Conservation (phyloP, 2,113 vertebrate species). For the Dasyprocta punctata region DNA sequence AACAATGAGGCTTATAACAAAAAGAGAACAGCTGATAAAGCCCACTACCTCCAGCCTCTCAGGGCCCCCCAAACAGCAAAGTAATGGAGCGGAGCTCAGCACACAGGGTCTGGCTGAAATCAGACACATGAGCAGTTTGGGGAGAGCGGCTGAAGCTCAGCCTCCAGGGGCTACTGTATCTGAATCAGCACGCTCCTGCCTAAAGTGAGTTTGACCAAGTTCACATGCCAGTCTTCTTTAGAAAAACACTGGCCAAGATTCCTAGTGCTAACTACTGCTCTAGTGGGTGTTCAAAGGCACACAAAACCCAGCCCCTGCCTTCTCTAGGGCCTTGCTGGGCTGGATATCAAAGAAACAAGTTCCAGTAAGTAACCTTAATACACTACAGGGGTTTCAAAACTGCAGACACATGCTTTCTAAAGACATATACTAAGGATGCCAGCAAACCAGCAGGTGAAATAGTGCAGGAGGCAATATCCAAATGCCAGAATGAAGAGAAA, state of each 20-base stretch:
- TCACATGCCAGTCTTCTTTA: neutral
- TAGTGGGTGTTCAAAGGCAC: neutral
- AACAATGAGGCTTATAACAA: slow-evolving; percentile 73
- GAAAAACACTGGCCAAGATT: neutral
- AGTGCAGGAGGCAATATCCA: neutral
- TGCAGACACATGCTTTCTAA: neutral
- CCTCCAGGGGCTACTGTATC: too few relatives aligned
- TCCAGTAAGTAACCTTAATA: neutral
- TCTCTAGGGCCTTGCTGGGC: neutral
- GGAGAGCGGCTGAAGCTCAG: neutral
- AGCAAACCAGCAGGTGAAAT: neutral
- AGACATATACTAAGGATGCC: neutral
- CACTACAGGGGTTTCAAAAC: neutral
- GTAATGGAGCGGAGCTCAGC: slow-evolving; percentile 52
- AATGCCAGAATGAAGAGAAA: neutral
- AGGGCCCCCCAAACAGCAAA: neutral
- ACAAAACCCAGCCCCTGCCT: neutral
- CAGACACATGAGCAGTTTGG: neutral
- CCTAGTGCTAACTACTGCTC: neutral
- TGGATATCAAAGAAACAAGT: neutral
- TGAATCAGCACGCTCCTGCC: neutral
- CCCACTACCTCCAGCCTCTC: neutral
- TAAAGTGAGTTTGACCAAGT: neutral
- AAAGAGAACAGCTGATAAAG: slow-evolving; percentile 63
- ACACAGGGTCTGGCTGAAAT: neutral